phyloP scores from a whole-genome alignment of 2,888 invertebrate species.

The Drosophila koepferae region DNA sequence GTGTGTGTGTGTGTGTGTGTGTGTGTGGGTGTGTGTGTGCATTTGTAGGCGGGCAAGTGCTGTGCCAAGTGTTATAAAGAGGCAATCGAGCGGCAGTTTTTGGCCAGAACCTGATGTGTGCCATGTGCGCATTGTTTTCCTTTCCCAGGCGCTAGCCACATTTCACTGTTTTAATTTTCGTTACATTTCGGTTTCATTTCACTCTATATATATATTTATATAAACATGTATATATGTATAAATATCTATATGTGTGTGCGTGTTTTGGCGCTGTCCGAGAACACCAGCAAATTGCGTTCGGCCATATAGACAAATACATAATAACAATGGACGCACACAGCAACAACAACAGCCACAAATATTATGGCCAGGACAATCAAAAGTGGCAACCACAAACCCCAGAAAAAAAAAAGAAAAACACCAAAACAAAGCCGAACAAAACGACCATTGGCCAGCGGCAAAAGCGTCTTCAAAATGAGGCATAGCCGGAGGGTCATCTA shows the following conservation, averaged over 20 bases:
- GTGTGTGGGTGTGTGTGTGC: conserved; percentile 9
- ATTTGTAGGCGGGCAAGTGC: conserved; percentile 48
- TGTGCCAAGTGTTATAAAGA: conserved; percentile 66
- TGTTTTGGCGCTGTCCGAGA: background rate
- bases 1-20: conserved; percentile 11
- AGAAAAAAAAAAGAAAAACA: conserved; percentile 50
- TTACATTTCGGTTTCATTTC: conserved; percentile 58
- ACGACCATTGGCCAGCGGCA: conserved; percentile 60
- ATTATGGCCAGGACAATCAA: conserved; percentile 76
- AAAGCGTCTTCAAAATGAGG: conserved; percentile 55
- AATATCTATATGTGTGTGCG: background rate
- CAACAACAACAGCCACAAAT: conserved; percentile 44
- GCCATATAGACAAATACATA: conserved; percentile 52
- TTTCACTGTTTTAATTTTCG: conserved; percentile 70
- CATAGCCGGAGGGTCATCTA: background rate
- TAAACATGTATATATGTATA: too few relatives aligned
- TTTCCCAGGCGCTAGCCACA: conserved; percentile 38
- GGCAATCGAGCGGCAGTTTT: conserved; percentile 73
- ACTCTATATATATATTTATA: background rate
- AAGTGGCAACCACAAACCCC: conserved; percentile 74
- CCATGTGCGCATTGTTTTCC: conserved; percentile 32
- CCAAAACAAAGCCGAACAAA: conserved; percentile 46
- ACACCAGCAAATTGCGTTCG: conserved; percentile 55
- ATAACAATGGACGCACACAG: conserved; percentile 56
- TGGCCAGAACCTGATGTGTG: conserved; percentile 43